These are phyloP conservation scores for Zoanthus solanderi DNA, from an alignment of 92 coral and sea anemone genomes.

Conservation along the genomic window DNA sequence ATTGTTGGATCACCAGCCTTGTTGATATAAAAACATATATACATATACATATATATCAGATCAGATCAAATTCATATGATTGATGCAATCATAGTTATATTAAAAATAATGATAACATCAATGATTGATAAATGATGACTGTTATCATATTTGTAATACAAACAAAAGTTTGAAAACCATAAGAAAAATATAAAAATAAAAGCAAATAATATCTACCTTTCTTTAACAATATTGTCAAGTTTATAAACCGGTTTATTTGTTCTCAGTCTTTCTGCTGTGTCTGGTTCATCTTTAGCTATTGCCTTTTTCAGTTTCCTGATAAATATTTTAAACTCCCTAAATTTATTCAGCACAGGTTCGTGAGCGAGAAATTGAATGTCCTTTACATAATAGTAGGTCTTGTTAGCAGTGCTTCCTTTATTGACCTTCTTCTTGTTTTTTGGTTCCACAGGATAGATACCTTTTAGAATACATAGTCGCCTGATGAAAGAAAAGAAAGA, in stretches of 20 bases:
- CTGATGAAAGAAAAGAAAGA: conserved; percentile 34
- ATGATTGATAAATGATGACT: too few relatives aligned
- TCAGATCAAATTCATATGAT: too few relatives aligned
- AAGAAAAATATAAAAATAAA: not conserved
- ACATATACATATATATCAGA: too few relatives aligned
- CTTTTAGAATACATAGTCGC: conserved; percentile 94
- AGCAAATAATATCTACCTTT: conserved; percentile 72
- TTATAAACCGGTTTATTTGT: conserved; percentile 91
- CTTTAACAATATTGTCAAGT: conserved; percentile 94
- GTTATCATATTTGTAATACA: not conserved
- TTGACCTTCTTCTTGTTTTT: conserved; percentile 97
- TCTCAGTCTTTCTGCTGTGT: conserved; percentile 82
- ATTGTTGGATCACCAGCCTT: too few relatives aligned
- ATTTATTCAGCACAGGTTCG: conserved; percentile 94
- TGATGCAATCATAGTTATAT: too few relatives aligned
- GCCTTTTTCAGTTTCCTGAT: conserved; percentile 94
- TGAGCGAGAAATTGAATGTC: conserved; percentile 96
- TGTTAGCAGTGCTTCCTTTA: conserved; percentile 92
- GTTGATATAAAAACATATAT: too few relatives aligned
- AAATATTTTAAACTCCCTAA: conserved; percentile 93
- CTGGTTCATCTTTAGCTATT: conserved; percentile 93
- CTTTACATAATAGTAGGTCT: conserved; percentile 87
- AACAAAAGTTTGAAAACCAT: not conserved
- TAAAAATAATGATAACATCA: too few relatives aligned
- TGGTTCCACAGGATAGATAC: conserved; percentile 97